Percentiles rank a stretch among this genome's conserved stretches.
phyloP scores from a whole-genome alignment of 23 tunicate species.

The Ciona savignyi region DNA sequence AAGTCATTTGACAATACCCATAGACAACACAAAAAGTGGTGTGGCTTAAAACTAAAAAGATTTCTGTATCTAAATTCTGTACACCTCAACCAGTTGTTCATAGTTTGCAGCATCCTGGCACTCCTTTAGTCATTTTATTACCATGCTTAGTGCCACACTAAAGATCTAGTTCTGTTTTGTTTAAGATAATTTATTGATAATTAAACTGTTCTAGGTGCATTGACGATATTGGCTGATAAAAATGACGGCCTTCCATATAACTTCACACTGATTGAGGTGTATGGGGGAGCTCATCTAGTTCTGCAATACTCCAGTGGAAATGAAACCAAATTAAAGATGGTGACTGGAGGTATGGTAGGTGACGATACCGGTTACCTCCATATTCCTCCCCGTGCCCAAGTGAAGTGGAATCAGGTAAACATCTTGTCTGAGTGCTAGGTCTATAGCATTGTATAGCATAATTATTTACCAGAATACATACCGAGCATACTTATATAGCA shows the following conservation, averaged over 20 bases:
- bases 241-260: conserved; percentile 6
- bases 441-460: too few species aligned
- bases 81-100: too few species aligned
- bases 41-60: too few species aligned
- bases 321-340: background rate
- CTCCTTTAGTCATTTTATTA: too few species aligned
- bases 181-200: background rate
- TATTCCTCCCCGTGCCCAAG: conserved; percentile 8
- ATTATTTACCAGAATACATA: too few species aligned
- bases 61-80: background rate
- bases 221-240: conserved; percentile 1
- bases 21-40: too few species aligned
- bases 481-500: too few species aligned
- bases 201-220: conserved; percentile 3
- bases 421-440: background rate
- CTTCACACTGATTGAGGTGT: conserved; percentile 14
- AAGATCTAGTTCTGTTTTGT: too few species aligned
- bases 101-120: too few species aligned
- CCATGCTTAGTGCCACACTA: too few species aligned
- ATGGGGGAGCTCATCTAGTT: conserved; percentile 16
- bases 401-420: conserved; percentile 13
- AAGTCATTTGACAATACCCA: too few species aligned
- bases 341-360: conserved; percentile 10
- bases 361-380: conserved; percentile 18
- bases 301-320: conserved; percentile 2